Percentiles rank a stretch among this genome's conserved stretches.
phyloP scores from a whole-genome alignment of 2,888 invertebrate species.

The Kuschelorhynchus macadamiae region DNA sequence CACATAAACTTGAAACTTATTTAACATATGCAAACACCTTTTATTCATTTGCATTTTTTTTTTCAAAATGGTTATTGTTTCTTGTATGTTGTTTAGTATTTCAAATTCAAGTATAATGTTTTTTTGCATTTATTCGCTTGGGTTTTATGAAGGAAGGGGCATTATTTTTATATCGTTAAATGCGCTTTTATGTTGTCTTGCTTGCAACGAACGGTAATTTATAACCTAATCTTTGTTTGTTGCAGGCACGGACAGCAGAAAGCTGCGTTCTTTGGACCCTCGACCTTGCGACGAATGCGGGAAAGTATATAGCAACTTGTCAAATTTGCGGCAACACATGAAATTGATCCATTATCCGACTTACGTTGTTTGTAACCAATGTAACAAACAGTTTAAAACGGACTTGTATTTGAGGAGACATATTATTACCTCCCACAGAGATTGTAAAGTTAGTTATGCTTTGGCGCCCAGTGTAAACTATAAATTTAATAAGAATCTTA shows the following conservation, averaged over 20 bases:
- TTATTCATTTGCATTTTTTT: too few species aligned
- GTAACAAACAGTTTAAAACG: conserved; percentile 76
- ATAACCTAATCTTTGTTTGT: conserved; percentile 55
- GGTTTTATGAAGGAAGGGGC: too few species aligned
- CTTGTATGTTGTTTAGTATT: too few species aligned
- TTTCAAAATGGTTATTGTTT: too few species aligned
- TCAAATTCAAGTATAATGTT: too few species aligned
- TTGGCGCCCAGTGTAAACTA: neutral
- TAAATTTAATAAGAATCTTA: neutral
- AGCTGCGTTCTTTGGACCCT: conserved; percentile 70
- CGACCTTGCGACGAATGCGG: conserved; percentile 77
- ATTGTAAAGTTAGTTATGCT: neutral
- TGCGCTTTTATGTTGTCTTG: conserved; percentile 51
- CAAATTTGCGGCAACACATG: conserved; percentile 77
- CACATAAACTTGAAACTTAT: too few species aligned
- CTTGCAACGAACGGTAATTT: conserved; percentile 63
- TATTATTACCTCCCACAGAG: conserved; percentile 72
- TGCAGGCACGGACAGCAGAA: conserved; percentile 68
- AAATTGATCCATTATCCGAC: conserved; percentile 77
- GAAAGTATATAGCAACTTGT: conserved; percentile 77
- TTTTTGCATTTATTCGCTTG: too few species aligned
- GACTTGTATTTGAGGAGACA: conserved; percentile 76
- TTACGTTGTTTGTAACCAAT: conserved; percentile 74
- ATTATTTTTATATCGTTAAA: too few species aligned
- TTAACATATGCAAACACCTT: too few species aligned